phyloP scores from a whole-genome alignment of 92 coral and sea anemone species.

The Epizoanthus ramosus region DNA sequence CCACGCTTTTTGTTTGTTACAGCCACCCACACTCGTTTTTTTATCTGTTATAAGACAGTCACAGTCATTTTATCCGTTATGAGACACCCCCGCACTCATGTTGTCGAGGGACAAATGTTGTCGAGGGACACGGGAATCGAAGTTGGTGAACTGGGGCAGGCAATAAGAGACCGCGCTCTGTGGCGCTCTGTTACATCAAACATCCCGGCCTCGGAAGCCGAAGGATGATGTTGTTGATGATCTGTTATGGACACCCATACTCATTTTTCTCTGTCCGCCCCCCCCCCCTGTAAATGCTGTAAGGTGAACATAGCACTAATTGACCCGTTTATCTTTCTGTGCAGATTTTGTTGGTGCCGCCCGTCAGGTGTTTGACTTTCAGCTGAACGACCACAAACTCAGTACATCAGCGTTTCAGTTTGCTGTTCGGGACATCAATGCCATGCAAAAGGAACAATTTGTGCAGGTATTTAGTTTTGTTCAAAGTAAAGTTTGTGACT shows the following conservation, averaged over 20 bases:
- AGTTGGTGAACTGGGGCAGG: constrained; percentile 20
- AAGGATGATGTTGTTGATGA: not conserved
- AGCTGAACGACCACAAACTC: constrained; percentile 73
- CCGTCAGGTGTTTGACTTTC: constrained; percentile 75
- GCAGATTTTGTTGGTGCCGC: constrained; percentile 89
- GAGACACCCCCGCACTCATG: too few species aligned
- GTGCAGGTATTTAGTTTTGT: constrained; percentile 8
- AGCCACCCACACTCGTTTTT: too few species aligned
- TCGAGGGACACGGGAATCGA: too few species aligned
- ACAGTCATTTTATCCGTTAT: too few species aligned
- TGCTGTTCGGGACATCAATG: constrained; percentile 85
- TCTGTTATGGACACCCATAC: too few species aligned
- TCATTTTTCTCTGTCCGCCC: too few species aligned
- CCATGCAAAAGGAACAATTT: constrained; percentile 32
- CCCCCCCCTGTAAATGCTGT: too few species aligned
- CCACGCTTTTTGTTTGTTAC: too few species aligned
- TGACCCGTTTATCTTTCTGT: not conserved
- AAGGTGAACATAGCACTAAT: too few species aligned
- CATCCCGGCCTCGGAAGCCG: constrained; percentile 11
- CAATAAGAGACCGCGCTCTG: constrained; percentile 14
- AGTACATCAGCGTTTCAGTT: constrained; percentile 81
- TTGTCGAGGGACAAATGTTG: too few species aligned
- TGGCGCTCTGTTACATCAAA: not conserved
- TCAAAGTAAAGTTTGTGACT: too few species aligned
- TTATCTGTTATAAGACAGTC: too few species aligned